Conservation (phyloP, 2,888 invertebrate genomes). For the Tenthredo notha region DNA sequence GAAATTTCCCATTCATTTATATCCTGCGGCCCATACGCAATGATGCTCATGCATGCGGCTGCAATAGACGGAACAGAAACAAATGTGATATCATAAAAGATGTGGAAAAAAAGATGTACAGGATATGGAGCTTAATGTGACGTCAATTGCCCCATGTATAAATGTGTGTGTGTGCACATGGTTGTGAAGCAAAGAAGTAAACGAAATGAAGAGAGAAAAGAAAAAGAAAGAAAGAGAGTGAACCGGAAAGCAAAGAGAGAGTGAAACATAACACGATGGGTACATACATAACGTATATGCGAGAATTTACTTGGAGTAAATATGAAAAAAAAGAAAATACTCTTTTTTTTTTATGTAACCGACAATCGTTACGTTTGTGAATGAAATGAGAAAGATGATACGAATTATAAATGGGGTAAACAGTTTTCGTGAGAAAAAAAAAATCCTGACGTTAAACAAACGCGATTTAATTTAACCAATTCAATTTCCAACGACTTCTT, state of each 20-base stretch:
- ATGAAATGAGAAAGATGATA: no score
- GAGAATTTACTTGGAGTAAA: neutral
- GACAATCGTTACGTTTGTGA: no score
- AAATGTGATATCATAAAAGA: slow-evolving; percentile 1
- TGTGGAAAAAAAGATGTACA: neutral
- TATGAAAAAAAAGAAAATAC: neutral
- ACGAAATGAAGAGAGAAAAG: neutral
- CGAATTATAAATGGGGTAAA: no score
- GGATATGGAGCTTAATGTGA: slow-evolving; percentile 53
- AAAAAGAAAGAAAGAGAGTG: neutral
- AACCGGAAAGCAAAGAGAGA: neutral
- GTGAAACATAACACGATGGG: neutral
- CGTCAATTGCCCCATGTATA: slow-evolving; percentile 54
- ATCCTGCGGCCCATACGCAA: neutral
- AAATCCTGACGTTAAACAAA: neutral
- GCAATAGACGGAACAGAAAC: slow-evolving; percentile 5
- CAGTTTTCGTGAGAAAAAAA: neutral
- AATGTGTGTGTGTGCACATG: no score
- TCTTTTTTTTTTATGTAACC: no score
- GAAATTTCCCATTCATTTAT: no score
- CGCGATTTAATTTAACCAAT: neutral
- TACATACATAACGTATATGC: neutral
- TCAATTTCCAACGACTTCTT: neutral
- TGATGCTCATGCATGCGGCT: neutral
- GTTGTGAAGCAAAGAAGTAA: slow-evolving; percentile 51